These are phyloP conservation scores for Drosophila sproati DNA, from an alignment of 1,140 invertebrate species.

Conservation along the genomic window DNA sequence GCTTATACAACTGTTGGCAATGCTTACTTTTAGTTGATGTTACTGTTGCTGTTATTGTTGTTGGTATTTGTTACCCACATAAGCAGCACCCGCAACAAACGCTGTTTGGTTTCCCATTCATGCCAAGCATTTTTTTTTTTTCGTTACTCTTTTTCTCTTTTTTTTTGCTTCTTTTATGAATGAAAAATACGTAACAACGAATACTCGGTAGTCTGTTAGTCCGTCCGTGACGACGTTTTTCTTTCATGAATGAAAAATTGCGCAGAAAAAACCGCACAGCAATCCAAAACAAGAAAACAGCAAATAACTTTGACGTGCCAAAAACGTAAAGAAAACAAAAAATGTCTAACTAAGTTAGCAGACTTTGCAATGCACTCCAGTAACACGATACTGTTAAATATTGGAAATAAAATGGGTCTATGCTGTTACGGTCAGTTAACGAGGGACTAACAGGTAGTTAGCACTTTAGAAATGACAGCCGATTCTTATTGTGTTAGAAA, in stretches of 20 bases:
- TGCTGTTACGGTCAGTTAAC: no score
- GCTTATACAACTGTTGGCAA: conserved; percentile 46
- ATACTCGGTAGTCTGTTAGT: conserved; percentile 37
- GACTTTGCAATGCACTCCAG: background rate
- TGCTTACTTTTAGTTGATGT: conserved; percentile 6
- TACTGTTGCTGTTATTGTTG: conserved; percentile 16
- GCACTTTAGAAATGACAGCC: no score
- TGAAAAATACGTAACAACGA: conserved; percentile 58
- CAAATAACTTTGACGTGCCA: conserved; percentile 1
- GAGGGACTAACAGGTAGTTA: no score
- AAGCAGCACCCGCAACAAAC: conserved; percentile 55
- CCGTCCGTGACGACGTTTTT: conserved; percentile 48
- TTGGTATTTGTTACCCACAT: conserved; percentile 20
- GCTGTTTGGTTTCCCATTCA: conserved; percentile 29
- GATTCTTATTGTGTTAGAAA: background rate
- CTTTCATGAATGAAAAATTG: conserved; percentile 58
- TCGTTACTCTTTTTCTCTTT: conserved; percentile 10
- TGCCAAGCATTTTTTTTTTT: conserved; percentile 22
- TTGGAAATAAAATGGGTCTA: background rate
- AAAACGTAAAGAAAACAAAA: background rate
- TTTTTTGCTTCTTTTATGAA: conserved; percentile 58
- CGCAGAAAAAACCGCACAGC: conserved; percentile 37
- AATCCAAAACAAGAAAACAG: conserved; percentile 18
- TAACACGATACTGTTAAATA: background rate
- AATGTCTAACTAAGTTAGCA: background rate